Base-by-base conservation (phyloP, 92 coral and sea anemone genomes). In the Actinernus sp. region DNA sequence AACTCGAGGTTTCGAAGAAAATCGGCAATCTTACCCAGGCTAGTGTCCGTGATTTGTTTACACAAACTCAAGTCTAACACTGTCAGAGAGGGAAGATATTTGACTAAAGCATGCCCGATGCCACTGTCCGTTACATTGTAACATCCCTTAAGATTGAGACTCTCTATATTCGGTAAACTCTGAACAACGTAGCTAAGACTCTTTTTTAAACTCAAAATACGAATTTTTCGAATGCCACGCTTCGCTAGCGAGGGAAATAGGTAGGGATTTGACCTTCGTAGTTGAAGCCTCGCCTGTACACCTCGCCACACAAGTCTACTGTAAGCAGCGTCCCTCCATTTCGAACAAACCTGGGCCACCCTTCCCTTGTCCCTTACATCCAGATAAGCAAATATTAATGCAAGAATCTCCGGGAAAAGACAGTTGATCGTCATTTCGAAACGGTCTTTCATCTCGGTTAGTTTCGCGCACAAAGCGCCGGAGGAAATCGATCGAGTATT, bases 221-320 rank as follows among this genome's bases (percentile, higher is more conserved):
- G 98, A 62, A 94, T 91, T 84, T 91, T 94, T 52, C 98, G 90
- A 72, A 94, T 94, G 40, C 98, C 98, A 83, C 98, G 98, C 74
- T 85, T 88, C 73, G 90, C 98, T 50, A 94, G 82, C 56, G 98
- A 94, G 78, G 98, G 97, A 80, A 94, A 94, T 55, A 94, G 80
- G 76, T 79, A 82, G 14, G 97, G 98, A 79, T 88, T 91, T 75
- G 98, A 94, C 74, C 98, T 85, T 61, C 98, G 84, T 37, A 94
- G 82, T 62, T 94, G 98, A 37, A 94, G 97, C 62, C 98, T 94
- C 44, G 97, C 98, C 76, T 94, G 95, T 56, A 86, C 88, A 24
- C 97, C 97, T 74, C 97, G 90, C 98, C 98, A 94, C 31, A 94
- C 98, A 51, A 88, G 58, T 44, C 91, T 91, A 60, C 76, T 92